Percentiles rank a stretch among this genome's conserved stretches.
These are phyloP conservation scores for Drosophila austrosaltans DNA, from an alignment of 2,888 invertebrate genomes.

Conservation along the genomic window DNA sequence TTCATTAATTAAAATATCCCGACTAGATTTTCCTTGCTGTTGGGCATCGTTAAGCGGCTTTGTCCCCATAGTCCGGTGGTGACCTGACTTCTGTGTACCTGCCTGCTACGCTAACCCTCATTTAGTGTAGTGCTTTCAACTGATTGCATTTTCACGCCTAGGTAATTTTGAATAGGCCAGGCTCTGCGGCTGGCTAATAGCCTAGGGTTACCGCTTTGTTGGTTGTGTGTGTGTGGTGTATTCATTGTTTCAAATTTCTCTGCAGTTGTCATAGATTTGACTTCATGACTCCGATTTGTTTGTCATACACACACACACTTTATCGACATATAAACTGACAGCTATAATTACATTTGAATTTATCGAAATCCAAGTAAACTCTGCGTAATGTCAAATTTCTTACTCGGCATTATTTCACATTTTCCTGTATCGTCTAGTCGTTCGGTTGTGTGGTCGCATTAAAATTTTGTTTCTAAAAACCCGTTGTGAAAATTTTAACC, in stretches of 20 bases:
- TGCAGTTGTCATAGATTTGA: not conserved
- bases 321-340: not conserved
- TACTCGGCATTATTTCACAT: slow-evolving; percentile 19
- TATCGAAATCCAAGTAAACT: slow-evolving; percentile 24
- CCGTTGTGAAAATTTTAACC: slow-evolving; percentile 37
- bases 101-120: too few relatives aligned
- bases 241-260: not conserved
- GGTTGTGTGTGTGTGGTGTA: not conserved
- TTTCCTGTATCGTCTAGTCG: slow-evolving; percentile 17
- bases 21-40: not conserved
- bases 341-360: not conserved
- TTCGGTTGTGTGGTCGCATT: not conserved
- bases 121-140: too few relatives aligned
- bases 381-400: not conserved
- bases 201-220: not conserved
- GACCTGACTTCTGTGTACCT: not conserved
- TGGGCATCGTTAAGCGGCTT: not conserved
- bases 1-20: not conserved
- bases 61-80: not conserved
- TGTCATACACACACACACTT: not conserved
- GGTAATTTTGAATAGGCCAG: slow-evolving; percentile 20
- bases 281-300: not conserved
- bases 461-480: slow-evolving; percentile 31
- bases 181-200: too few relatives aligned
- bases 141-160: slow-evolving; percentile 25